phyloP scores from a whole-genome alignment of 2,888 invertebrate species.

The Epinotia nisella region DNA sequence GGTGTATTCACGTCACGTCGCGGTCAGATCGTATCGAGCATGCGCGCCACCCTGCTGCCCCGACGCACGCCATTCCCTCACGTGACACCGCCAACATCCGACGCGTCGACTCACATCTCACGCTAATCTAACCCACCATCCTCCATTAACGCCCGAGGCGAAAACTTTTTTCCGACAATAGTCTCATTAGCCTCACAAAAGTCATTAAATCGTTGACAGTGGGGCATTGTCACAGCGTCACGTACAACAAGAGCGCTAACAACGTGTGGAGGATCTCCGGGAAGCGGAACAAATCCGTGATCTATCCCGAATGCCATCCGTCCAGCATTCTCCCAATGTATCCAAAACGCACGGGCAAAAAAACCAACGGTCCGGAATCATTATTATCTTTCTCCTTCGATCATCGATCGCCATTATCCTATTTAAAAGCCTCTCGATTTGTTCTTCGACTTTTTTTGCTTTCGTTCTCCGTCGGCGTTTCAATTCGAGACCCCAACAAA shows the following conservation, averaged over 20 bases:
- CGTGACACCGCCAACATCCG: conserved; percentile 60
- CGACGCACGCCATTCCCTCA: conserved; percentile 72
- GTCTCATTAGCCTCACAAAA: conserved; percentile 79
- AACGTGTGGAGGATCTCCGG: conserved; percentile 80
- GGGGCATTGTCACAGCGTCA: conserved; percentile 73
- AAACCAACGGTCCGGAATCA: conserved; percentile 77
- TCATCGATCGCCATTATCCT: conserved; percentile 84
- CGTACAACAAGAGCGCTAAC: conserved; percentile 80
- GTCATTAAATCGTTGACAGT: conserved; percentile 76
- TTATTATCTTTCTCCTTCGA: conserved; percentile 82
- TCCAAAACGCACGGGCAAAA: conserved; percentile 69
- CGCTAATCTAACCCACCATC: conserved; percentile 71
- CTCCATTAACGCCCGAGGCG: conserved; percentile 67
- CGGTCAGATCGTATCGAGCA: conserved; percentile 78
- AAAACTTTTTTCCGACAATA: conserved; percentile 72
- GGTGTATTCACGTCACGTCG: conserved; percentile 78
- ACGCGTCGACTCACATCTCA: conserved; percentile 54
- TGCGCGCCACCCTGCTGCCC: conserved; percentile 70
- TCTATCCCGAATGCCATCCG: conserved; percentile 74
- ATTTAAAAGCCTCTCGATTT: conserved; percentile 84
- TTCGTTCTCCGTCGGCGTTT: conserved; percentile 78
- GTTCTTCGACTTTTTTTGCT: conserved; percentile 74
- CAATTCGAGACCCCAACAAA: conserved; percentile 79
- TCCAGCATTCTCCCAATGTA: conserved; percentile 71
- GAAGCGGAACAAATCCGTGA: conserved; percentile 81